Evolutionary conservation across 1,140 invertebrate species (phyloP), one percentile per base, ranked within the genome.

Genomic region (Mya arenaria): DNA sequence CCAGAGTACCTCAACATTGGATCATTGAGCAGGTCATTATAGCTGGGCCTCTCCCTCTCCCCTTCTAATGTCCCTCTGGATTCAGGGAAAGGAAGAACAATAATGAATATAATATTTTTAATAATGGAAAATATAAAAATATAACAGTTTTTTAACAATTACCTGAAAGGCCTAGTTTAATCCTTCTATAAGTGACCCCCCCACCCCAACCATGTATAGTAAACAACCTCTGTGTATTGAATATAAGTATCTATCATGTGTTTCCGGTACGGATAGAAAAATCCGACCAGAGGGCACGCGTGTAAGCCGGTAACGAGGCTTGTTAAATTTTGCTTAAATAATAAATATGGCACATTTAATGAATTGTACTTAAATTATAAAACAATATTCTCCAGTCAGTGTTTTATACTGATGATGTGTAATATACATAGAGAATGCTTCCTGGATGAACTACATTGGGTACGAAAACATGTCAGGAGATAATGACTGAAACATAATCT

Each of bases 51-150:
- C 39, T 96, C 94, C 84, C 96, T 94, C 89, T 96, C 96, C 0
- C 98, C 98, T 94, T 99, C 98, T 82, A 99, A 93, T n/a, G 97
- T 98, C 28, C 98, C 98, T 89, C 97, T 98, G 91, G 60, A 87
- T 85, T 41, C 25, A 62, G 41, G 37, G 34, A 63, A 34, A 66
- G 34, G 1, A 15, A 69, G 17, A 13, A 60, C 48, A 52, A n/a
- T 10, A n/a, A n/a, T 17, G 41, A 44, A 52, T 52, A 52, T 52
- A n/a, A 23, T 23, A 3, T 52, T 4, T 1, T 52, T 17, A n/a
- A 8, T 52, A n/a, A 52, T 17, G 8, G 1, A n/a, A n/a, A n/a
- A 1, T 52, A 52, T 48, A 13, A 13, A 19, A 48, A 48, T 48
- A 19, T 48, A 48, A 13, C 19, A 10, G 19, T 48, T 48, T 48